These are phyloP conservation scores for Drosophila tristis DNA, from an alignment of 1,140 invertebrate genomes.

Conservation along the genomic window DNA sequence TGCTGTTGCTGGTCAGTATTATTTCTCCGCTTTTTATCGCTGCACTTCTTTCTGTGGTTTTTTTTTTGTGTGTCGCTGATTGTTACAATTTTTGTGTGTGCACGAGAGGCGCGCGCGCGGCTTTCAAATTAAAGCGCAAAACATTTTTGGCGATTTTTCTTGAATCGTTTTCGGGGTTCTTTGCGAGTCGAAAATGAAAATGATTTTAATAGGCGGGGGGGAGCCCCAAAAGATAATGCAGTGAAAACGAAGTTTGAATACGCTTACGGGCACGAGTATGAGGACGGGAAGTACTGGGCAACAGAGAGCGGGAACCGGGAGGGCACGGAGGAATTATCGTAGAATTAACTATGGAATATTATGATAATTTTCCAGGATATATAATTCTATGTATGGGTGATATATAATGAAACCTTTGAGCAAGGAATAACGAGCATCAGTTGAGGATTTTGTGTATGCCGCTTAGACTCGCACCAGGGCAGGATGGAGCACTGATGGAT, in stretches of 20 bases:
- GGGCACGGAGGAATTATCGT: no score
- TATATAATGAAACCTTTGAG: no score
- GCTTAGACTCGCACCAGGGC: neutral
- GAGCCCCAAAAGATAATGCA: neutral
- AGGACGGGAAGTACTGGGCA: no score
- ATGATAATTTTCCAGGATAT: no score
- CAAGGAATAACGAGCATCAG: no score
- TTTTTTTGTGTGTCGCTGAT: conserved; percentile 59
- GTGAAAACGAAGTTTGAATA: neutral
- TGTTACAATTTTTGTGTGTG: conserved; percentile 78
- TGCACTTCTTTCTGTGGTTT: conserved; percentile 51
- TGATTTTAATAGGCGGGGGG: neutral
- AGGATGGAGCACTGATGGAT: no score
- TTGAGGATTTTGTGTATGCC: no score
- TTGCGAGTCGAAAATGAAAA: conserved; percentile 9
- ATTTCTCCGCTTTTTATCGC: conserved; percentile 47
- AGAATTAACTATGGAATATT: no score
- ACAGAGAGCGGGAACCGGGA: no score
- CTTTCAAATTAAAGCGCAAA: conserved; percentile 61
- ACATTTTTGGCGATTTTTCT: conserved; percentile 40
- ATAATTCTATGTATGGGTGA: no score
- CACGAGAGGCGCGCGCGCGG: conserved; percentile 49
- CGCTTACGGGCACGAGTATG: neutral
- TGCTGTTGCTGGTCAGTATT: conserved; percentile 8
- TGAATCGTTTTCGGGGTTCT: conserved; percentile 4